These are phyloP conservation scores for Nothoprocta pentlandii DNA, from an alignment of 2,113 vertebrate species.

Conservation along the genomic window DNA sequence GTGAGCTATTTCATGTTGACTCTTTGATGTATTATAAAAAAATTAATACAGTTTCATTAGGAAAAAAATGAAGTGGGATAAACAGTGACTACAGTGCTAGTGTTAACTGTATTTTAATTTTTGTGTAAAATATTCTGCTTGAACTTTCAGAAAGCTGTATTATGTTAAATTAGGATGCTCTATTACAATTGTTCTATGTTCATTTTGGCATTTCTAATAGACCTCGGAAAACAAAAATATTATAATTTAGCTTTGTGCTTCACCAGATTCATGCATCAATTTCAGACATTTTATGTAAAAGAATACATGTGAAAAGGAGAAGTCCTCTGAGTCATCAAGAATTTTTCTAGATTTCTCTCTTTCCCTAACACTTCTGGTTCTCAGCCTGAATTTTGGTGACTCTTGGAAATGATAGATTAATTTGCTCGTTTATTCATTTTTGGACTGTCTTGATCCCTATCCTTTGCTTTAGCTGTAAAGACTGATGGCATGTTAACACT, in stretches of 20 bases:
- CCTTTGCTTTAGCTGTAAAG: slow-evolving; percentile 54
- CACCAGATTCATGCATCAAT: background rate
- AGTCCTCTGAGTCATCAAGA: background rate
- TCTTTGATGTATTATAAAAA: slow-evolving; percentile 52
- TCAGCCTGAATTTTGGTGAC: background rate
- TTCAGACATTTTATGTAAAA: background rate
- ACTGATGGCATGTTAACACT: slow-evolving; percentile 64
- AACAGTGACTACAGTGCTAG: slow-evolving; percentile 29
- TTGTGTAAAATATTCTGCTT: slow-evolving; percentile 42
- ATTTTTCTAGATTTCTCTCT: background rate
- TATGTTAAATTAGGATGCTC: slow-evolving; percentile 21
- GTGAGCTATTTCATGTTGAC: slow-evolving; percentile 49
- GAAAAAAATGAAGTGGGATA: slow-evolving; percentile 35
- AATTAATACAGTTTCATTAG: slow-evolving; percentile 49
- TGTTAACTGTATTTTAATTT: slow-evolving; percentile 59
- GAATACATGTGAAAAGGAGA: background rate
- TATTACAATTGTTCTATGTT: slow-evolving; percentile 11
- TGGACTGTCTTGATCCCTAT: background rate
- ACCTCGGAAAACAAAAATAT: slow-evolving; percentile 48
- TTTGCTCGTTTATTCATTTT: slow-evolving; percentile 40
- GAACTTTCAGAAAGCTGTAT: slow-evolving; percentile 61
- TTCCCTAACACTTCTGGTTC: background rate
- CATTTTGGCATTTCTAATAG: slow-evolving; percentile 27
- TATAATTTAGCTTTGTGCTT: slow-evolving; percentile 28
- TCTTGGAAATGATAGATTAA: background rate